A percentile compares a stretch with the other conserved stretches of the same genome.
Evolutionary conservation across 2,113 vertebrate genomes (phyloP).

Genomic region (Columba janthina): DNA sequence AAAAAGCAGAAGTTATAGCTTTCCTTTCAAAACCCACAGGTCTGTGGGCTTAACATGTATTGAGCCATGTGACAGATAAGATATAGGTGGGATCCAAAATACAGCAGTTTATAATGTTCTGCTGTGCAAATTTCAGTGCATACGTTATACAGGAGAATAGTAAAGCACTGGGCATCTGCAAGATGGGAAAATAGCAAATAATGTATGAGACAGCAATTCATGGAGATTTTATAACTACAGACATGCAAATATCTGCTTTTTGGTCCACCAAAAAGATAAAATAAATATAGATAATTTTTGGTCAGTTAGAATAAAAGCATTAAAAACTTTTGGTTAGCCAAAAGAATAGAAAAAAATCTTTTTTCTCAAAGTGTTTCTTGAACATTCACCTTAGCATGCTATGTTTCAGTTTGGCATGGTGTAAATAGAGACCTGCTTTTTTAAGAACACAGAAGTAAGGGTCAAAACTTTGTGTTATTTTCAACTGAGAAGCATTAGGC

Average conservation of each 20-base stretch:
- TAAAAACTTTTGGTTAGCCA: not conserved
- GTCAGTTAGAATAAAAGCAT: not conserved
- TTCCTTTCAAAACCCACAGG: not conserved
- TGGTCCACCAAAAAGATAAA: not conserved
- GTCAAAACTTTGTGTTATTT: not conserved
- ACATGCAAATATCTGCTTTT: not conserved
- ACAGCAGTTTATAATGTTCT: not conserved
- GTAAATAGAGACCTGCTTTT: not conserved
- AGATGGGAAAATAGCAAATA: not conserved
- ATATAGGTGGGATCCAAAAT: not conserved
- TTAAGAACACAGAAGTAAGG: not conserved
- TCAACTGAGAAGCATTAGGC: not conserved
- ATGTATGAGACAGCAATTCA: not conserved
- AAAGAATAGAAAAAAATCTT: not conserved
- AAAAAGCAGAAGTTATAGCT: not conserved
- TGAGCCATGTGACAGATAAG: not conserved
- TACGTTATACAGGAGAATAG: not conserved
- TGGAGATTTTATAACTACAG: not conserved
- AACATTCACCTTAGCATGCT: not conserved
- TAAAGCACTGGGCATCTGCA: not conserved
- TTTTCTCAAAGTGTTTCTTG: not conserved
- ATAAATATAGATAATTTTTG: not conserved
- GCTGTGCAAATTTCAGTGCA: not conserved
- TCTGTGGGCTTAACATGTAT: not conserved
- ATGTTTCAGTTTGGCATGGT: not conserved